Evolutionary conservation across 2,888 invertebrate genomes (phyloP), one percentile per base, ranked within the genome.

Genomic region (Maniola hyperantus): DNA sequence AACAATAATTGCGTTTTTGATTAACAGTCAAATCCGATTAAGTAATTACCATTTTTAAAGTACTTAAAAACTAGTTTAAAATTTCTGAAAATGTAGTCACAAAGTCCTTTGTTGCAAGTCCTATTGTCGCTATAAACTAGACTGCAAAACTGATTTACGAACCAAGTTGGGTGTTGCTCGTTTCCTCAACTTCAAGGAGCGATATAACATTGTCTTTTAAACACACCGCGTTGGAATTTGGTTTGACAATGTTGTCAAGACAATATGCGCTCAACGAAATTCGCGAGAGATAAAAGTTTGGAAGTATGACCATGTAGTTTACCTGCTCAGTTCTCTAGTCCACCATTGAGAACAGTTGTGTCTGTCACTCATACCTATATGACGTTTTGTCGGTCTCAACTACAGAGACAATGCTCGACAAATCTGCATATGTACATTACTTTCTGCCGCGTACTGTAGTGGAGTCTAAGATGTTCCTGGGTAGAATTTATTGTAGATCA

Each of bases 81-180:
- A 39, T 53, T 53, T 39, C 18, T 20, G 51, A 51, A 39, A 62
- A 62, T 26, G 51, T 51, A 62, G 51, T 62, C 50, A 55, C 34
- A 46, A 55, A 55, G n/a, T 46, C 46, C 46, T 46, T 64, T 64
- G 48, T 64, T 48, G 46, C 20, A 46, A 64, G 34, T 55, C 55
- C 10, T 34, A 64, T 46, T 64, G 55, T 55, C 48, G 64, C 36
- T 20, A 18, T 62, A 62, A 57, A 62, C 61, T 62, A 62, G 61
- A 39, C 61, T 26, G 51, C n/a, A 51, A 62, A 62, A 62, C 61
- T 62, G 51, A 62, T 62, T 62, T 62, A 62, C 61, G 42, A 42
- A 62, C 39, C 18, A 62, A 62, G 51, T 62, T 62, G 60, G 46
- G 46, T 46, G 60, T 60, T 20, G 18, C 50, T 51, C 39, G 61